Evolutionary conservation across 2,888 invertebrate species (phyloP), one percentile per base, ranked within the genome.

Genomic region (Congeria kusceri): DNA sequence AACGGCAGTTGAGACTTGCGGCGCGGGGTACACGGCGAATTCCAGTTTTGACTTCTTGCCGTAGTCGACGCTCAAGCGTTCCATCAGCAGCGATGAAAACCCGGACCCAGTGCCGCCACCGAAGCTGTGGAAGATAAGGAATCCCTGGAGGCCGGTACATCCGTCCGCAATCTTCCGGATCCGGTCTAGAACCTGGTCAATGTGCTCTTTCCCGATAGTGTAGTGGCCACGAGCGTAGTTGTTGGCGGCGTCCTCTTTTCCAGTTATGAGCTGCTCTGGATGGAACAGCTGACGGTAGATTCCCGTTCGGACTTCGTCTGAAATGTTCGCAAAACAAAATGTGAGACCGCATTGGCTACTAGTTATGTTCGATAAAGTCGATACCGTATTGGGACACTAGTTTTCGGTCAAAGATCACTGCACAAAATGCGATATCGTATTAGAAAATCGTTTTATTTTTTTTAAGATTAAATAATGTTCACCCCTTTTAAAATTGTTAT

Each of bases 201-300:
- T 94, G 93, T 96, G 95, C 93, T 97, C 96, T 67, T 95, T 94
- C 0, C 98, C 98, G 92, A 98, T 97, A 87, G 98, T 99, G 95
- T 99, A 99, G 95, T 99, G 98, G 82, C 98, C 98, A 91, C 98
- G 96, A 83, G 98, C 98, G 88, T 98, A 98, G 95, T 98, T 98
- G 95, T 98, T 98, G 88, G 98, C 98, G 62, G 98, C 98, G 93
- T 98, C 98, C 94, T 98, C 98, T 94, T 98, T 53, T 9, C 53
- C 53, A 7, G 53, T 23, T 23, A 53, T 53, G 53, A 53, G 53
- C 53, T 53, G 53, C 53, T 53, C 53, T 15, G 53, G 53, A 18
- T 53, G 53, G 20, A 53, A 53, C 53, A 53, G 53, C 1, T 98
- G 89, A 98, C 98, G 89, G 98, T 98, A 94, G 53, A 25, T 53